A percentile compares a stretch with the other conserved stretches of the same genome.
Evolutionary conservation across 2,113 vertebrate genomes (phyloP).

Genomic region (Microtus pennsylvanicus): DNA sequence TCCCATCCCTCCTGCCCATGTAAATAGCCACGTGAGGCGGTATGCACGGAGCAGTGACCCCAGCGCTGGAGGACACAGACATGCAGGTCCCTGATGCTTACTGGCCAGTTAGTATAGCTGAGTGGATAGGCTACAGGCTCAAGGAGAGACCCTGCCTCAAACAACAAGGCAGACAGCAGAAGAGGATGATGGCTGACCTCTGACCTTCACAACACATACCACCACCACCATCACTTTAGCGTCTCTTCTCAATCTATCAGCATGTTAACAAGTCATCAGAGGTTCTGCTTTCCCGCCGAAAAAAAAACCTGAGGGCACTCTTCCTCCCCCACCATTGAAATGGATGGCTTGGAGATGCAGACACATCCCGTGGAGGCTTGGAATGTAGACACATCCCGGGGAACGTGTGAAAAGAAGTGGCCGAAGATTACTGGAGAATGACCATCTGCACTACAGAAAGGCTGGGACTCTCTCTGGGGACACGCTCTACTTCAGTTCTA

Average conservation of each 20-base stretch:
- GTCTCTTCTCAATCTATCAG: background rate
- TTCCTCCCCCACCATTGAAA: background rate
- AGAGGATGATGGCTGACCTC: background rate
- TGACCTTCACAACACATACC: background rate
- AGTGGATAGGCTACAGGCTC: background rate
- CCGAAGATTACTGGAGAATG: background rate
- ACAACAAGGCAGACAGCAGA: background rate
- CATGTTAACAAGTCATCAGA: background rate
- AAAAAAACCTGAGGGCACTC: background rate
- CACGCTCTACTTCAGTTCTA: background rate
- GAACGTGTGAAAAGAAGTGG: background rate
- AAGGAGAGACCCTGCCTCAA: background rate
- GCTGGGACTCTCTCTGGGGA: background rate
- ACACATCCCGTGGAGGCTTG: background rate
- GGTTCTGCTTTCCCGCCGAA: background rate
- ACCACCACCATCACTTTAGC: background rate
- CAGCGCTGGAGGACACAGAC: background rate
- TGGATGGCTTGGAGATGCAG: constrained; percentile 17
- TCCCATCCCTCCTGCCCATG: no score
- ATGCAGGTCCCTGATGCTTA: background rate
- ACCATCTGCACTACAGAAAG: background rate
- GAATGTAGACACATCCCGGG: background rate
- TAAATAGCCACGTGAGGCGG: background rate
- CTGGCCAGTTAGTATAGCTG: no score
- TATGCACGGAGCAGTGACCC: no score